phyloP scores from a whole-genome alignment of 1,140 invertebrate species.

The Neelides sp. region DNA sequence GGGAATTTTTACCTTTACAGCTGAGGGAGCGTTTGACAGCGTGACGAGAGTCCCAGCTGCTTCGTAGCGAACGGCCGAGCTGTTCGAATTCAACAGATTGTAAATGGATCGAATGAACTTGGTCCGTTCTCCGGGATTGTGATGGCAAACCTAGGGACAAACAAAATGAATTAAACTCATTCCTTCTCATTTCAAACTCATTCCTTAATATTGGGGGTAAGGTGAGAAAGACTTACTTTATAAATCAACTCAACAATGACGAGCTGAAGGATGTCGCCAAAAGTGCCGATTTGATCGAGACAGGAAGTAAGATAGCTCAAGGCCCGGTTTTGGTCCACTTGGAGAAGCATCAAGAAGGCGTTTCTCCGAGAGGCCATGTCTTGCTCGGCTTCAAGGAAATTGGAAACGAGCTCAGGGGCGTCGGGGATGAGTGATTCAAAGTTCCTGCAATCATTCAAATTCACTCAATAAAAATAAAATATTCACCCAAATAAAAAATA shows the following conservation, averaged over 20 bases:
- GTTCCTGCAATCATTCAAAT: conserved; percentile 53
- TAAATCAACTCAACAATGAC: conserved; percentile 99
- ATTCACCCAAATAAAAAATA: conserved; percentile 9
- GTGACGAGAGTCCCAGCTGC: conserved; percentile 99
- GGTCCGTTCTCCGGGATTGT: conserved; percentile 90
- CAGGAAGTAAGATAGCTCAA: conserved; percentile 84
- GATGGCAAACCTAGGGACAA: conserved; percentile 67
- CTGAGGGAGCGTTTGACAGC: conserved; percentile 87
- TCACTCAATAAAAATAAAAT: conserved; percentile 3
- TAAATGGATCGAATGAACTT: conserved; percentile 98
- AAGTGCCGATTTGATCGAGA: conserved; percentile 84
- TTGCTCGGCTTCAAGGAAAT: conserved; percentile 89
- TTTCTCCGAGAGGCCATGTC: conserved; percentile 99
- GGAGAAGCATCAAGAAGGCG: conserved; percentile 96
- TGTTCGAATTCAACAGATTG: conserved; percentile 88
- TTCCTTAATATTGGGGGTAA: neutral
- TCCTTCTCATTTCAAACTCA: neutral
- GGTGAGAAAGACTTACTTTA: conserved; percentile 53
- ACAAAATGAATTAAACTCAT: neutral
- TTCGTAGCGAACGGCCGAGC: conserved; percentile 94
- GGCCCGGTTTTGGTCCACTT: conserved; percentile 88
- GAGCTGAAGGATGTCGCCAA: conserved; percentile 94
- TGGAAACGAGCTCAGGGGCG: conserved; percentile 90
- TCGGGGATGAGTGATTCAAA: conserved; percentile 98
- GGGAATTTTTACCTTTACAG: conserved; percentile 64